These are phyloP conservation scores for Erpetoichthys calabaricus DNA, from an alignment of 2,797 vertebrate genomes.

Conservation along the genomic window DNA sequence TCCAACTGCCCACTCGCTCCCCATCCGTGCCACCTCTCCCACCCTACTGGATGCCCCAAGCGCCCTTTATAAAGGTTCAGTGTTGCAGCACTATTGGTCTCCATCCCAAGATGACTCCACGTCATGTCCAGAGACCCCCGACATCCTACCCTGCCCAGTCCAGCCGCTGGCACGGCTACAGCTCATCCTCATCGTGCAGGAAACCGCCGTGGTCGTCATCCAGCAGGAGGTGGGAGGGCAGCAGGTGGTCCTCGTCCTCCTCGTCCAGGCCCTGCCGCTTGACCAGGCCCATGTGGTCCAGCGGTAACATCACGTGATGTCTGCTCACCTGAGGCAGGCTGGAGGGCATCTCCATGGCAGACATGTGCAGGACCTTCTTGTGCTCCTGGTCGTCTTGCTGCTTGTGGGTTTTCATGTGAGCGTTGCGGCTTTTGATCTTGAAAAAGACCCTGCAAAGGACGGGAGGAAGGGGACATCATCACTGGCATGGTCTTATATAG, in stretches of 20 bases:
- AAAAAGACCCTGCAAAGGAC: slow-evolving; percentile 55
- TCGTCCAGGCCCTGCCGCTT: slow-evolving; percentile 54
- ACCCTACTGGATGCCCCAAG: too few relatives aligned
- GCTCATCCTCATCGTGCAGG: slow-evolving; percentile 49
- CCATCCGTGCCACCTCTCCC: too few relatives aligned
- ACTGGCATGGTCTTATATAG: neutral
- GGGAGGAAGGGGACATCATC: neutral
- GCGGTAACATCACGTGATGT: slow-evolving; percentile 37
- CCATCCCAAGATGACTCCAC: too few relatives aligned
- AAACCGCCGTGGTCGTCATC: slow-evolving; percentile 50
- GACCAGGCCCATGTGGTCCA: slow-evolving; percentile 52
- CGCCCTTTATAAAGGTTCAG: too few relatives aligned
- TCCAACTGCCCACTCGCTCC: too few relatives aligned
- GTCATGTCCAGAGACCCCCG: neutral
- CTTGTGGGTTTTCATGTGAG: slow-evolving; percentile 75
- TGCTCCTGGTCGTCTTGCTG: slow-evolving; percentile 62
- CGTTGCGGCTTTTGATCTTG: slow-evolving; percentile 77
- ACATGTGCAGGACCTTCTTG: slow-evolving; percentile 46
- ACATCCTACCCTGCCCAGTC: slow-evolving; percentile 12
- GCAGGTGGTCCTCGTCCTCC: slow-evolving; percentile 49
- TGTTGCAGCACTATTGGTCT: too few relatives aligned
- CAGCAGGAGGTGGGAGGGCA: slow-evolving; percentile 47
- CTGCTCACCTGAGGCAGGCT: slow-evolving; percentile 36
- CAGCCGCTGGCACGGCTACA: slow-evolving; percentile 32
- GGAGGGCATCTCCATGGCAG: slow-evolving; percentile 21